These are phyloP conservation scores for Ascidia mentula DNA, from an alignment of 23 tunicate genomes.

Conservation along the genomic window DNA sequence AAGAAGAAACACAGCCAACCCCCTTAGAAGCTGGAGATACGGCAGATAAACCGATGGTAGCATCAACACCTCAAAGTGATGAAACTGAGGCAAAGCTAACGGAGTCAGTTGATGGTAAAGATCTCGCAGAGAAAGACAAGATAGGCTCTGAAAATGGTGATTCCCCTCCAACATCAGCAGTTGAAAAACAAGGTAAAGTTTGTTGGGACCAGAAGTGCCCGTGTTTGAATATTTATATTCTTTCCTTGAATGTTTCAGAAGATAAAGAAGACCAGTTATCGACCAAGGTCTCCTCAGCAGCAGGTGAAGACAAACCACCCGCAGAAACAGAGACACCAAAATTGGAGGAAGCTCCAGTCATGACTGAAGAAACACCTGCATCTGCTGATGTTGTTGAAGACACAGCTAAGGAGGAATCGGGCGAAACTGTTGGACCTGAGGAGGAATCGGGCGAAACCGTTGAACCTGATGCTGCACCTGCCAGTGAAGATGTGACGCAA, in stretches of 20 bases:
- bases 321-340: not conserved
- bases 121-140: not conserved
- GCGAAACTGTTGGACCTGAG: not conserved
- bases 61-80: not conserved
- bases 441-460: not conserved
- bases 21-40: not conserved
- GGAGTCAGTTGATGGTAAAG: not conserved
- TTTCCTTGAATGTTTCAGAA: not conserved
- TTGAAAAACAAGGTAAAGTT: not conserved
- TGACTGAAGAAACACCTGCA: not conserved
- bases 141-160: not conserved
- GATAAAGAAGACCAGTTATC: conserved; percentile 14
- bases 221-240: not conserved
- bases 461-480: not conserved
- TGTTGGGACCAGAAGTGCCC: not conserved
- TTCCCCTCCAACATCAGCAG: not conserved
- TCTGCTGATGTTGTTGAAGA: conserved; percentile 2
- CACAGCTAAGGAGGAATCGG: conserved; percentile 19
- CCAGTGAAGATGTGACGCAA: conserved; percentile 8
- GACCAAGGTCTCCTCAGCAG: conserved; percentile 36
- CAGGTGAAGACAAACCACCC: conserved; percentile 20
- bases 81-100: not conserved
- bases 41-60: not conserved
- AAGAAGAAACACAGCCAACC: not conserved
- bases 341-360: not conserved